A percentile compares a stretch with the other conserved stretches of the same genome.
phyloP scores from a whole-genome alignment of 2,888 invertebrate genomes.

The Andrena bicolor region DNA sequence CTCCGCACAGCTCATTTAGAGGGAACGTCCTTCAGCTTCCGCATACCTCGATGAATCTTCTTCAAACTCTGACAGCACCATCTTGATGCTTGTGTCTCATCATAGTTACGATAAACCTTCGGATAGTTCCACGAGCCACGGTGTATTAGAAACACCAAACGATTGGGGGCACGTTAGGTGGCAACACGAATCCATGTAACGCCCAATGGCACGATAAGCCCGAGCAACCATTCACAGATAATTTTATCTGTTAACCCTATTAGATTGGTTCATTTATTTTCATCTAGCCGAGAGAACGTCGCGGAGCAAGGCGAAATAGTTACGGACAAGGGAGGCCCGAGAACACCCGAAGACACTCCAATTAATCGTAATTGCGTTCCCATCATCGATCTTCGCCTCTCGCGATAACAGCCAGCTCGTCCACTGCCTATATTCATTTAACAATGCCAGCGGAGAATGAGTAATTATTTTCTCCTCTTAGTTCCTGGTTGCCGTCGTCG shows the following conservation, averaged over 20 bases:
- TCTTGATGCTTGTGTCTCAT: too few relatives aligned
- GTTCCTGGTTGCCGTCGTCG: conserved; percentile 30
- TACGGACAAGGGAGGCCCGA: conserved; percentile 19
- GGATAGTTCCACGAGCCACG: background rate
- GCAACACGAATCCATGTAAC: conserved; percentile 7
- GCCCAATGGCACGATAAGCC: conserved; percentile 11
- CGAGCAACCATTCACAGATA: conserved; percentile 55
- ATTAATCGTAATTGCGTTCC: conserved; percentile 66
- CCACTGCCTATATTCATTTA: conserved; percentile 44
- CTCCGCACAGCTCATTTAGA: too few relatives aligned
- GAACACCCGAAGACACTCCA: conserved; percentile 46
- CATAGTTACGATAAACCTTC: background rate
- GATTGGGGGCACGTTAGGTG: conserved; percentile 21
- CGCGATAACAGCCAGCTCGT: conserved; percentile 42
- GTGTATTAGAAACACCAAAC: background rate
- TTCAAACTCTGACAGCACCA: too few relatives aligned
- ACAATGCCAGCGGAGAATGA: conserved; percentile 33
- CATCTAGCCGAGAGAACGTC: conserved; percentile 27
- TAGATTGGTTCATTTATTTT: conserved; percentile 66
- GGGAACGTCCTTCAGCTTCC: too few relatives aligned
- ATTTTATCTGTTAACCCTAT: conserved; percentile 67
- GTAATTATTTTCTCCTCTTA: conserved; percentile 47
- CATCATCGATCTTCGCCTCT: conserved; percentile 64
- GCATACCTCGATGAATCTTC: too few relatives aligned
- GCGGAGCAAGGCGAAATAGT: conserved; percentile 26